Base-by-base conservation (phyloP, 1,140 invertebrate genomes). In the Eciton burchellii region DNA sequence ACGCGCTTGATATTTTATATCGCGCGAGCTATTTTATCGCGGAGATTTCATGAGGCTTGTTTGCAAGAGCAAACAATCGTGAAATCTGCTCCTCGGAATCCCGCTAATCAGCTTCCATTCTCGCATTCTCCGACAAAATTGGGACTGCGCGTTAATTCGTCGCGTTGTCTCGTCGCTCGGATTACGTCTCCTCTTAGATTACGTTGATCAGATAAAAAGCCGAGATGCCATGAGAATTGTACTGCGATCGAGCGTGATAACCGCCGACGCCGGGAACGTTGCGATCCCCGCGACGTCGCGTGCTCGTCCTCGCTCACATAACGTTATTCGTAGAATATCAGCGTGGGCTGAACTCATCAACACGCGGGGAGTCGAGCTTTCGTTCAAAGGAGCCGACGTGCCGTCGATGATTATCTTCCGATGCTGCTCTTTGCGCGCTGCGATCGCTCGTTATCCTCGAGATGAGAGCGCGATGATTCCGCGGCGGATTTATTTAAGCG, bases 341-440 rank as follows among this genome's bases (percentile, higher is more conserved):
- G 63, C 14, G 26, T 63, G 16, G 52, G 24, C n/a, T 43, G 14
- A 77, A 54, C 9, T 77, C 26, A 49, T 41, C 49, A 29, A 26
- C n/a, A n/a, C 29, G 35, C 45, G 35, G 62, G 54, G 35, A 77
- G 49, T 19, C 26, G 14, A n/a, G n/a, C n/a, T n/a, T 56, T 19
- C n/a, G 19, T 52, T 77, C 74, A 77, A 77, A 77, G 74, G 35
- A 43, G 54, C 74, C 74, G 62, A 54, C 47, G 35, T 68, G 60
- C 49, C 35, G 16, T 68, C 35, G 74, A 77, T 56, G 19, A 47
- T 77, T 77, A 77, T 77, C 74, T 77, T 19, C 19, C 26, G 16
- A 9, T 45, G 26, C 9, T 2, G 35, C 60, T 54, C 60, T 66
- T 66, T 19, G 19, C 47, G 26, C 14, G n/a, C 14, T 66, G 60